phyloP scores from a whole-genome alignment of 2,888 invertebrate species.

The Lasioglossum figueresi region DNA sequence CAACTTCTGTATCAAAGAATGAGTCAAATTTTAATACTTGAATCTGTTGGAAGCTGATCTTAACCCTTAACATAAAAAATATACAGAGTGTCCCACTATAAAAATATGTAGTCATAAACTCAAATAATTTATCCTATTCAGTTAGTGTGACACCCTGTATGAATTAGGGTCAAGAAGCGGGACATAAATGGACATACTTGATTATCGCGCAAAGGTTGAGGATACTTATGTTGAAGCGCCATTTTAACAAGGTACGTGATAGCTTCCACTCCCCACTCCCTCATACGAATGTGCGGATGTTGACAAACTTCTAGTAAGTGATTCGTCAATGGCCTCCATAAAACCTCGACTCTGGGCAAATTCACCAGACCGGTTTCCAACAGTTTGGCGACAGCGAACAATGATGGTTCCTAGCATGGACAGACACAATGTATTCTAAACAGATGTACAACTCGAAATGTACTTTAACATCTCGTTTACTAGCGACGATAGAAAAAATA shows the following conservation, averaged over 20 bases:
- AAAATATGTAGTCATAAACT: neutral
- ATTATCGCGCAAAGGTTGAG: slow-evolving; percentile 92
- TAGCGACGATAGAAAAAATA: neutral
- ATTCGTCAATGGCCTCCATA: slow-evolving; percentile 97
- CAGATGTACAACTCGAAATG: neutral
- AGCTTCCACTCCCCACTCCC: slow-evolving; percentile 99
- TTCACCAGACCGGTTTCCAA: slow-evolving; percentile 98
- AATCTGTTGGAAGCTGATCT: neutral
- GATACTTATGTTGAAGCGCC: slow-evolving; percentile 94
- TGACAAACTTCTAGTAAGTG: slow-evolving; percentile 98
- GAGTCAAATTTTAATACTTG: neutral
- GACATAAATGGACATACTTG: slow-evolving; percentile 86
- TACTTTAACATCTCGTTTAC: neutral
- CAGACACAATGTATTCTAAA: neutral
- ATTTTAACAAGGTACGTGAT: slow-evolving; percentile 97
- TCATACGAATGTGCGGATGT: slow-evolving; percentile 96
- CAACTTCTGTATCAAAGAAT: slow-evolving; percentile 86
- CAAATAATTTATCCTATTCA: neutral
- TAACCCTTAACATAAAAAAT: neutral
- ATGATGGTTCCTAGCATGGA: slow-evolving; percentile 92
- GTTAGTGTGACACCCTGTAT: neutral
- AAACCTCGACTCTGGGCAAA: slow-evolving; percentile 95
- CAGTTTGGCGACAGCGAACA: slow-evolving; percentile 99
- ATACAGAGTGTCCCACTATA: neutral
- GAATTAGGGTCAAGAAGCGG: neutral